Percentiles rank a stretch among this genome's conserved stretches.
These are phyloP conservation scores for Nasonia vitripennis DNA, from an alignment of 1,140 invertebrate species.

Conservation along the genomic window DNA sequence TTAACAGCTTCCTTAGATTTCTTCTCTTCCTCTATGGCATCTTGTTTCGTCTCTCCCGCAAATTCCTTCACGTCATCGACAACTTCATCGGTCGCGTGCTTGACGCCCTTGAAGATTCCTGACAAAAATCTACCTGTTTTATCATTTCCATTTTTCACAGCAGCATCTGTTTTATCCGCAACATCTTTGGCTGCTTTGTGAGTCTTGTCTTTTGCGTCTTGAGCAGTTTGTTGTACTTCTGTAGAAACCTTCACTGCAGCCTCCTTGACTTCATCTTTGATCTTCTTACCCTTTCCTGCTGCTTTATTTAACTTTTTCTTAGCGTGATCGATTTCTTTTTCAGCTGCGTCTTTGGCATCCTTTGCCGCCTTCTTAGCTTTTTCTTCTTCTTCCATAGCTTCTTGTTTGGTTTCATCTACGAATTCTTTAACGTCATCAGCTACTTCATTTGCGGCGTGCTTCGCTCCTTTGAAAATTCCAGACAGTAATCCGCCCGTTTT, in stretches of 20 bases:
- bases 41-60: slow-evolving; percentile 52
- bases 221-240: neutral
- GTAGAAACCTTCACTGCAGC: neutral
- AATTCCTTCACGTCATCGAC: slow-evolving; percentile 19
- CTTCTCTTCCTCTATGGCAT: slow-evolving; percentile 42
- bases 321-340: no score
- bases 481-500: neutral
- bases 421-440: slow-evolving; percentile 65
- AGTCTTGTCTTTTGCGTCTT: slow-evolving; percentile 38
- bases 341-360: no score
- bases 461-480: neutral
- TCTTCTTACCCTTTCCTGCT: slow-evolving; percentile 2
- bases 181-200: slow-evolving; percentile 4
- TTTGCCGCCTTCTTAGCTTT: neutral
- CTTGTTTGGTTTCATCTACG: no score
- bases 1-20: neutral
- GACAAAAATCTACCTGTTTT: slow-evolving; percentile 57
- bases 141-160: slow-evolving; percentile 55
- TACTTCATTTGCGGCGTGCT: neutral
- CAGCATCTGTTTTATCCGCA: neutral
- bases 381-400: no score
- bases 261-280: neutral
- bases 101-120: slow-evolving; percentile 49
- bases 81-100: slow-evolving; percentile 29
- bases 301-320: neutral